Evolutionary conservation across 2,113 vertebrate species (phyloP).

Genomic region (Xiphophorus couchianus): DNA sequence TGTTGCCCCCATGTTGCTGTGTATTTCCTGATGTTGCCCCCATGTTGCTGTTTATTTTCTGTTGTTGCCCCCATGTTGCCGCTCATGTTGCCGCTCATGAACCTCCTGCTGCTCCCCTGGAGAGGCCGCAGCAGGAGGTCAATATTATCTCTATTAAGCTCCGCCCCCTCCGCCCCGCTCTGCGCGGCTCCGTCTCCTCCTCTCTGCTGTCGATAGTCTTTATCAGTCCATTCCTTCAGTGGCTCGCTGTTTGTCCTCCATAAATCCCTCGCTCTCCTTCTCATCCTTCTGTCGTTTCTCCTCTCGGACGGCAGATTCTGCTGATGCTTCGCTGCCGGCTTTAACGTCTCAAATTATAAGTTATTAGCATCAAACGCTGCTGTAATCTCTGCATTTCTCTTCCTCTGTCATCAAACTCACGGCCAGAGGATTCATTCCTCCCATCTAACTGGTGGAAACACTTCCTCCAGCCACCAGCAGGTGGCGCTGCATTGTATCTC

Average conservation of each 20-base stretch:
- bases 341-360: no score
- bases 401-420: no score
- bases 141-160: constrained; percentile 88
- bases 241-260: constrained; percentile 51
- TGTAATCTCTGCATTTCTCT: no score
- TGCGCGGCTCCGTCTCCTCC: constrained; percentile 66
- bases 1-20: no score
- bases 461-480: background rate
- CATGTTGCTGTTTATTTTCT: no score
- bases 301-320: background rate
- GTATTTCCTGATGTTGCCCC: no score
- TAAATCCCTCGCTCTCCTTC: constrained; percentile 15
- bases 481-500: no score
- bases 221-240: constrained; percentile 73
- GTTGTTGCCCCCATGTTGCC: no score
- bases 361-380: no score
- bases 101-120: constrained; percentile 76
- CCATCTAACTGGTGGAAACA: no score
- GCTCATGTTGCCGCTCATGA: constrained; percentile 36
- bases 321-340: background rate
- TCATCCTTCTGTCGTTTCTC: constrained; percentile 2
- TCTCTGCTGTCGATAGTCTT: constrained; percentile 81
- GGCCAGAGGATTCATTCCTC: no score
- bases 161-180: constrained; percentile 61
- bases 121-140: constrained; percentile 83